A percentile compares a stretch with the other conserved stretches of the same genome.
Evolutionary conservation across 2,888 invertebrate species (phyloP).

Genomic region (Acrobasis suavella): DNA sequence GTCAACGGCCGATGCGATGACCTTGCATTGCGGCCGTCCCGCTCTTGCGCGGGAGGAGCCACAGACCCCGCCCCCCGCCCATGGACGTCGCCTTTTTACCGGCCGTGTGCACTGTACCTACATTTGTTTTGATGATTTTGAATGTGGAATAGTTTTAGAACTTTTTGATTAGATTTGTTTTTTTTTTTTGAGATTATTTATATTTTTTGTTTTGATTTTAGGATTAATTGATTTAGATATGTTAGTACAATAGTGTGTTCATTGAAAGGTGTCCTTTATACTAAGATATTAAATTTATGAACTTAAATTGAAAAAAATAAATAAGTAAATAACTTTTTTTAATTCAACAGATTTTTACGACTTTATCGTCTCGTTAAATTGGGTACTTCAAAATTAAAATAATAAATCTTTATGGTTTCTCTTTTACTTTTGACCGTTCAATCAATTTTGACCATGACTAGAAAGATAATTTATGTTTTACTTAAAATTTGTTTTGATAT

Average conservation of each 20-base stretch:
- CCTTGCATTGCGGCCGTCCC: constrained; percentile 40
- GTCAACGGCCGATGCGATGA: constrained; percentile 50
- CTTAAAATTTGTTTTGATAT: no score
- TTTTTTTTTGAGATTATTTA: background rate
- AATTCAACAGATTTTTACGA: no score
- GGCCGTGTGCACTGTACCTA: constrained; percentile 43
- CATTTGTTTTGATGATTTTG: constrained; percentile 24
- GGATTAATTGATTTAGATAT: background rate
- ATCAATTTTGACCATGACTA: no score
- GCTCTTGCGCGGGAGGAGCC: constrained; percentile 41
- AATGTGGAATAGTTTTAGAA: constrained; percentile 1
- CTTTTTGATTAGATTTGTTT: background rate
- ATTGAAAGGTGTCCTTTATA: no score
- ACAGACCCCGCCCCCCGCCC: constrained; percentile 73
- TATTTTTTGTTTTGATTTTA: constrained; percentile 1
- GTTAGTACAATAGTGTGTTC: background rate
- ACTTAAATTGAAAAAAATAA: no score
- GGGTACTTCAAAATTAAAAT: no score
- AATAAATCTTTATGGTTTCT: no score
- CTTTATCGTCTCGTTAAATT: no score
- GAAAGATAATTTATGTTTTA: no score
- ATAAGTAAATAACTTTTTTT: no score
- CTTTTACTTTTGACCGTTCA: no score
- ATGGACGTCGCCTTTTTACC: constrained; percentile 67
- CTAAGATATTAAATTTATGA: no score